phyloP scores from a whole-genome alignment of 2,888 invertebrate species.

The Linnaemya tessellans region DNA sequence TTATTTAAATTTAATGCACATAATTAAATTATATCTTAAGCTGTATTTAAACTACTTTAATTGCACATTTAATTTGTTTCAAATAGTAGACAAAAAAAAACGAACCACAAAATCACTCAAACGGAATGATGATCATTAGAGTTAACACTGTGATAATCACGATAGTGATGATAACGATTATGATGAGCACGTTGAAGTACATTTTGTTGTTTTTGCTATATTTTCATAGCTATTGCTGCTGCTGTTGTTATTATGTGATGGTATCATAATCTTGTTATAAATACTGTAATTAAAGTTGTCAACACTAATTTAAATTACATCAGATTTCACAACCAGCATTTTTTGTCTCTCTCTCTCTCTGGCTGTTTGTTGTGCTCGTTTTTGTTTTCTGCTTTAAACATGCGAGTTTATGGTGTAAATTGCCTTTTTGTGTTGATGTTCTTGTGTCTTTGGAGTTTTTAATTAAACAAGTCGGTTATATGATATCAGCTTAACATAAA shows the following conservation, averaged over 20 bases:
- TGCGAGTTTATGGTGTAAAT: not conserved
- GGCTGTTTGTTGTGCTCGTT: not conserved
- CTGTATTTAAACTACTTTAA: constrained; percentile 26
- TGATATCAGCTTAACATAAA: too few relatives aligned
- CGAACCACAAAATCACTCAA: constrained; percentile 12
- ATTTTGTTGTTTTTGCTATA: not conserved
- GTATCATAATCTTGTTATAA: constrained; percentile 57
- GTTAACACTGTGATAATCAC: not conserved
- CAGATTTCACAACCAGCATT: constrained; percentile 49
- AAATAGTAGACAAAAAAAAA: not conserved
- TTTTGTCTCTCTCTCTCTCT: not conserved
- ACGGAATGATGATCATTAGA: constrained; percentile 16
- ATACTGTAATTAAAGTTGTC: constrained; percentile 67
- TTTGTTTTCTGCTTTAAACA: not conserved
- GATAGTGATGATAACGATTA: constrained; percentile 10
- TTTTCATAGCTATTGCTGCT: constrained; percentile 14
- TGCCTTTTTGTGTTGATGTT: not conserved
- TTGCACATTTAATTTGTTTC: constrained; percentile 1
- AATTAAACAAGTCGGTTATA: too few relatives aligned
- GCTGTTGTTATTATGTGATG: constrained; percentile 8
- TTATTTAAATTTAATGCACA: constrained; percentile 10
- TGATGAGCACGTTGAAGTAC: not conserved
- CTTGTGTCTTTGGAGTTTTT: too few relatives aligned
- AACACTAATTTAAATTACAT: constrained; percentile 62
- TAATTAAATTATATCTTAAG: constrained; percentile 49